phyloP scores from a whole-genome alignment of 2,797 vertebrate genomes.

The Enteromius treurensis region DNA sequence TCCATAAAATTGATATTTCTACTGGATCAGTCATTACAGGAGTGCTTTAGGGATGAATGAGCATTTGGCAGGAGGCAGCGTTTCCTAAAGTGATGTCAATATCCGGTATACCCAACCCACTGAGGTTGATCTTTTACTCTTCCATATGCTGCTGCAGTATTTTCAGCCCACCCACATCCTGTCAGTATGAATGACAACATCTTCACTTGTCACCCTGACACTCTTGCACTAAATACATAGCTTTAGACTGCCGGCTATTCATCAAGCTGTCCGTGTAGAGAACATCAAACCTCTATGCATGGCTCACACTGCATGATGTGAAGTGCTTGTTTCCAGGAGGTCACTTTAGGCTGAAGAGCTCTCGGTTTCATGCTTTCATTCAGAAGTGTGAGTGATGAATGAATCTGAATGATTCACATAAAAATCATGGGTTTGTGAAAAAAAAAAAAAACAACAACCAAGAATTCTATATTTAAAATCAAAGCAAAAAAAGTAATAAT shows the following conservation, averaged over 20 bases:
- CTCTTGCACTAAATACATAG: slow-evolving; percentile 57
- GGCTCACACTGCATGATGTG: background rate
- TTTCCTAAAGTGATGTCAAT: slow-evolving; percentile 38
- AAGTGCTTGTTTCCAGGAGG: slow-evolving; percentile 29
- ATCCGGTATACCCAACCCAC: slow-evolving; percentile 3
- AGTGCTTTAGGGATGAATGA: slow-evolving; percentile 17
- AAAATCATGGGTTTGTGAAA: background rate
- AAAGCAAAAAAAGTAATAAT: background rate
- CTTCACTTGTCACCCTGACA: slow-evolving; percentile 59
- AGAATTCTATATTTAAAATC: background rate
- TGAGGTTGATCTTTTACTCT: background rate
- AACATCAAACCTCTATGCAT: slow-evolving; percentile 16
- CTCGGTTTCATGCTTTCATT: slow-evolving; percentile 5
- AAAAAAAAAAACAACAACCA: background rate
- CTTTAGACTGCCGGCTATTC: slow-evolving; percentile 62
- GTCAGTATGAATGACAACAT: slow-evolving; percentile 61
- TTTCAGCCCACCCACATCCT: slow-evolving; percentile 24
- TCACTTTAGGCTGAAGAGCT: slow-evolving; percentile 24
- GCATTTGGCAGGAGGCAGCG: slow-evolving; percentile 8
- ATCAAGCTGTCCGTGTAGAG: slow-evolving; percentile 63
- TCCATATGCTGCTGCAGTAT: slow-evolving; percentile 3
- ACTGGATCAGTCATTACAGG: slow-evolving; percentile 31
- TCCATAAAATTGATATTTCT: slow-evolving; percentile 28
- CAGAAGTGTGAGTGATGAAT: slow-evolving; percentile 10
- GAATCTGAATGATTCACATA: background rate